Conservation (phyloP, 1,140 invertebrate species). For the Drosophila pallidifrons region DNA sequence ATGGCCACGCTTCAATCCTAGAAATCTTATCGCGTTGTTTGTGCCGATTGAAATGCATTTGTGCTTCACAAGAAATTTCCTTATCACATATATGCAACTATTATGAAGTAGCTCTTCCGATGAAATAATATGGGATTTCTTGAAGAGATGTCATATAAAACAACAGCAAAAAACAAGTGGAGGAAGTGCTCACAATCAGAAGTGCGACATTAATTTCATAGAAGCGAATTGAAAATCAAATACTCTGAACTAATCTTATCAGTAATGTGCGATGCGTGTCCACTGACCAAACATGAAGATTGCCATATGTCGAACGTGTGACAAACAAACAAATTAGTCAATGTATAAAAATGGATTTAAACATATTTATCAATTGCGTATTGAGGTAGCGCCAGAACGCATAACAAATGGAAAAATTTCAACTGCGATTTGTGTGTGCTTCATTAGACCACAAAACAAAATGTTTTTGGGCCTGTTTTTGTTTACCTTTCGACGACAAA, state of each 20-base stretch:
- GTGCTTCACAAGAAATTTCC: constrained; percentile 10
- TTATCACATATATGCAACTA: constrained; percentile 10
- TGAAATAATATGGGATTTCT: constrained; percentile 17
- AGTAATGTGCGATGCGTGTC: constrained; percentile 19
- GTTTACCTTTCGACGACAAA: constrained; percentile 39
- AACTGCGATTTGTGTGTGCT: constrained; percentile 38
- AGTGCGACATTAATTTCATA: not conserved
- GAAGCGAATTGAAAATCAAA: constrained; percentile 1
- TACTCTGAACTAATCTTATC: constrained; percentile 41
- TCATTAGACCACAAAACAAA: constrained; percentile 50
- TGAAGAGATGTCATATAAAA: constrained; percentile 2
- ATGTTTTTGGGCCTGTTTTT: constrained; percentile 41
- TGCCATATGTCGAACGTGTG: constrained; percentile 2
- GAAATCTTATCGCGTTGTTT: constrained; percentile 18
- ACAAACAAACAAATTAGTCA: constrained; percentile 52
- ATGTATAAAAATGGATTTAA: constrained; percentile 36
- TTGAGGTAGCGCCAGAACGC: not conserved
- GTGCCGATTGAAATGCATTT: constrained; percentile 6
- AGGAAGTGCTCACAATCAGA: constrained; percentile 13
- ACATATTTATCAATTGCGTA: constrained; percentile 17
- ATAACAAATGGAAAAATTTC: constrained; percentile 31
- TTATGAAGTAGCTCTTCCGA: constrained; percentile 19
- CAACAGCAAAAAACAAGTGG: not conserved
- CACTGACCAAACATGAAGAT: constrained; percentile 38
- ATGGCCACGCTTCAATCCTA: not conserved